Conservation (phyloP, 2,113 vertebrate species). For the Stegastes partitus region DNA sequence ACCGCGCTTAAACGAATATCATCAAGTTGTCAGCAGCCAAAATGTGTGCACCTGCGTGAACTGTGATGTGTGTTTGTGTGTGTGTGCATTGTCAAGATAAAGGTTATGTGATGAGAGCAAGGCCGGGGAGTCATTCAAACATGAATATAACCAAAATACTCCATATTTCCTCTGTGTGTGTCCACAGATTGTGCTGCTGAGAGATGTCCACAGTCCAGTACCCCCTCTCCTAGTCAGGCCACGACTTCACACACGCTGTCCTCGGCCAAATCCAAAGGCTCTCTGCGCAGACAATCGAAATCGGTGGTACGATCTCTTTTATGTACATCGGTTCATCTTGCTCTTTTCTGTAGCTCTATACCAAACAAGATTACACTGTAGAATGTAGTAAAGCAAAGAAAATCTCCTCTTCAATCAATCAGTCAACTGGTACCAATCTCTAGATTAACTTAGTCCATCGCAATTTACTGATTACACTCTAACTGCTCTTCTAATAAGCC, state of each 20-base stretch:
- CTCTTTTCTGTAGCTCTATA: too few relatives aligned
- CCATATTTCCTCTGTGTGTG: slow-evolving; percentile 37
- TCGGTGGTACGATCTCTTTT: slow-evolving; percentile 82
- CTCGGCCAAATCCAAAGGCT: slow-evolving; percentile 78
- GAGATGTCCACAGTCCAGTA: slow-evolving; percentile 87
- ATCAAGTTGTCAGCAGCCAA: slow-evolving; percentile 35
- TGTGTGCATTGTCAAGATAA: not conserved
- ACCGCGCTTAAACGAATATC: slow-evolving; percentile 28
- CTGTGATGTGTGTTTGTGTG: not conserved
- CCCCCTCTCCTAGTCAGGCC: slow-evolving; percentile 81
- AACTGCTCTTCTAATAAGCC: too few relatives aligned
- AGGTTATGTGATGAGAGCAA: slow-evolving; percentile 2
- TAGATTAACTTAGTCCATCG: too few relatives aligned
- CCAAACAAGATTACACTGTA: too few relatives aligned
- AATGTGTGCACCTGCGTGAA: slow-evolving; percentile 30
- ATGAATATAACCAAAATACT: not conserved
- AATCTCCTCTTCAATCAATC: too few relatives aligned
- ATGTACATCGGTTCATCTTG: too few relatives aligned
- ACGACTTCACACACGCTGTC: slow-evolving; percentile 80
- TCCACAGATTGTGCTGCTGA: slow-evolving; percentile 86
- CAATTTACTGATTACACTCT: too few relatives aligned
- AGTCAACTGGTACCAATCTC: too few relatives aligned
- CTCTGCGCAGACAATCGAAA: slow-evolving; percentile 89
- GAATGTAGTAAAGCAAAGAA: too few relatives aligned
- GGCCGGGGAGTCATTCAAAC: not conserved